These are phyloP conservation scores for Excalfactoria chinensis DNA, from an alignment of 2,113 vertebrate species.

Conservation along the genomic window DNA sequence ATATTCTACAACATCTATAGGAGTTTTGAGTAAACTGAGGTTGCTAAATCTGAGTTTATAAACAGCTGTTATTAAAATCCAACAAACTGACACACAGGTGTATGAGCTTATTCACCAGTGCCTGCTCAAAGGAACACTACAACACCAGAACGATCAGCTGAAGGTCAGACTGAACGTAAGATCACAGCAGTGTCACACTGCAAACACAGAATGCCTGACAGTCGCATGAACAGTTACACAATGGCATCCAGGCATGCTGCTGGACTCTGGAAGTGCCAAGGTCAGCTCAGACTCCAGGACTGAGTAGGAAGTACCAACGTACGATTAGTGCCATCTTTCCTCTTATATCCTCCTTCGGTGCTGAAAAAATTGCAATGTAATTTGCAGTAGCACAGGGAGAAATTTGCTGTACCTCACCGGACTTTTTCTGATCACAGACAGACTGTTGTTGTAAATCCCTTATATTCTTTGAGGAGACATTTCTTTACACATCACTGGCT, in stretches of 20 bases:
- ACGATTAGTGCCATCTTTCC: background rate
- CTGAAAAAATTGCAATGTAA: background rate
- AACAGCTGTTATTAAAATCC: background rate
- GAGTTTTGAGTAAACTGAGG: background rate
- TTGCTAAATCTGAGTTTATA: background rate
- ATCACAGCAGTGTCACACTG: accelerated
- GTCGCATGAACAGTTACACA: background rate
- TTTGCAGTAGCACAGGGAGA: background rate
- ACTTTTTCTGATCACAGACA: background rate
- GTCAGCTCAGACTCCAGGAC: background rate
- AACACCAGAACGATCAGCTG: background rate
- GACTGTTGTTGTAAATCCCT: background rate
- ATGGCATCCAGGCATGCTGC: background rate
- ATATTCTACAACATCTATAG: background rate
- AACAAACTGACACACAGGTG: background rate
- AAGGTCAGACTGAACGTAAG: background rate
- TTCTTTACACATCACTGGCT: slow-evolving; percentile 7
- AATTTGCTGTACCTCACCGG: background rate
- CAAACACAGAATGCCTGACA: background rate
- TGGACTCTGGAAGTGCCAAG: background rate
- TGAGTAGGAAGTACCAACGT: accelerated
- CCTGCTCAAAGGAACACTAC: background rate
- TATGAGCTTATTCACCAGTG: background rate
- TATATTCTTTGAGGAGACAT: background rate
- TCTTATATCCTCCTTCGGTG: background rate